These are phyloP conservation scores for Periophthalmodon schlosseri DNA, from an alignment of 2,113 vertebrate genomes.

Conservation along the genomic window DNA sequence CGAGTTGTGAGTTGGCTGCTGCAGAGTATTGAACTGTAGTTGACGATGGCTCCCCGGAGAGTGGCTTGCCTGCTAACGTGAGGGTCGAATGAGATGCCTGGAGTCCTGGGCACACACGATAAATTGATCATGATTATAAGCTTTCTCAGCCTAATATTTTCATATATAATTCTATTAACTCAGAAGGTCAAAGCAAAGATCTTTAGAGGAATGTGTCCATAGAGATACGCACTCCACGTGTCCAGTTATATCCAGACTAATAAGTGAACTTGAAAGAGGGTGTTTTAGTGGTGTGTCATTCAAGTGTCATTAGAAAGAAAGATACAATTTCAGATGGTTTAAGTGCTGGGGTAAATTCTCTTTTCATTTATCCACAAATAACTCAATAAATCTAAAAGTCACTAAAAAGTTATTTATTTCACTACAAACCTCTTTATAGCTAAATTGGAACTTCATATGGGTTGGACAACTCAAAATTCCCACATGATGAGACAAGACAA, in stretches of 20 bases:
- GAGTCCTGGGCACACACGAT: conserved; percentile 11
- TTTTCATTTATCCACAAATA: too few relatives aligned
- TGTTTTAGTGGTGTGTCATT: not conserved
- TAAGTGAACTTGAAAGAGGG: not conserved
- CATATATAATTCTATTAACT: conserved; percentile 8
- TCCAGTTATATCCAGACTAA: not conserved
- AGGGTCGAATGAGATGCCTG: conserved; percentile 35
- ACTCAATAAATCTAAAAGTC: too few relatives aligned
- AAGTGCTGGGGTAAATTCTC: too few relatives aligned
- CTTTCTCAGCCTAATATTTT: conserved; percentile 8
- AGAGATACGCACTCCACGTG: not conserved
- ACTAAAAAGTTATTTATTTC: too few relatives aligned
- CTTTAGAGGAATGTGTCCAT: not conserved
- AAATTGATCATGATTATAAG: conserved; percentile 6
- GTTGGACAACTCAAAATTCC: too few relatives aligned
- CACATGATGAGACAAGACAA: too few relatives aligned
- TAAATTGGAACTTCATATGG: too few relatives aligned
- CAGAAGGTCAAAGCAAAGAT: not conserved
- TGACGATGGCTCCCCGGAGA: conserved; percentile 22
- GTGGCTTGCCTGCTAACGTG: not conserved
- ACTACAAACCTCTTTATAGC: too few relatives aligned
- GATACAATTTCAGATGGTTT: too few relatives aligned
- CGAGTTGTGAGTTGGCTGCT: conserved; percentile 31
- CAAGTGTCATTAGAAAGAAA: not conserved
- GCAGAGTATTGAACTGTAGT: conserved; percentile 42